Evolutionary conservation across 2,113 vertebrate genomes (phyloP).

Genomic region (Siniperca chuatsi): DNA sequence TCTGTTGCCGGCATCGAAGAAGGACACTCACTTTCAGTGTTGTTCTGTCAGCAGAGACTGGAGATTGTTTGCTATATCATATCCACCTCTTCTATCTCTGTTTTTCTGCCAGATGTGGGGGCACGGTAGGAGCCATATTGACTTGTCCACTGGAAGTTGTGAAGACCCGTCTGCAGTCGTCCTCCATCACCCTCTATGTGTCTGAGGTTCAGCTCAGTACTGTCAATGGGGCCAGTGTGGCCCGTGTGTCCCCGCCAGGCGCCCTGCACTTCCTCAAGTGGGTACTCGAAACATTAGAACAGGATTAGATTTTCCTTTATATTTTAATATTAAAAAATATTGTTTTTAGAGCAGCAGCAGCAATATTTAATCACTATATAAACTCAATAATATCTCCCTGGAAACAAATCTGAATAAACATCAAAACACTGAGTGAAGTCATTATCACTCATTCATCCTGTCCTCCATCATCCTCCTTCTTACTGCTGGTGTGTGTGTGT

Average conservation of each 20-base stretch:
- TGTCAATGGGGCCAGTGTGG: constrained; percentile 90
- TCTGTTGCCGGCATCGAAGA: background rate
- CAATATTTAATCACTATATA: background rate
- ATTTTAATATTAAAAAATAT: background rate
- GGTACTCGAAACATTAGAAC: constrained; percentile 55
- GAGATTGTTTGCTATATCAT: background rate
- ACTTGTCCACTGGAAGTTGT: constrained; percentile 99
- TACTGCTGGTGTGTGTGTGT: background rate
- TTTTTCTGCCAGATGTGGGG: constrained; percentile 90
- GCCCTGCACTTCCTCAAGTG: constrained; percentile 97
- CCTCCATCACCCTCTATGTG: constrained; percentile 93
- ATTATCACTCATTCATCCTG: too few species aligned
- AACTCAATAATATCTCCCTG: background rate
- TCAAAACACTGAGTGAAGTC: background rate
- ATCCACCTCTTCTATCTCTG: background rate
- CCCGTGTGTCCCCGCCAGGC: constrained; percentile 92
- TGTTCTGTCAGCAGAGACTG: background rate
- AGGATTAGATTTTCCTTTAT: background rate
- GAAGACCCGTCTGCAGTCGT: constrained; percentile 97
- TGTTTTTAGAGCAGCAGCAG: background rate
- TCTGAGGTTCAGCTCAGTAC: constrained; percentile 96
- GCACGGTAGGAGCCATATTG: constrained; percentile 97
- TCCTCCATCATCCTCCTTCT: background rate
- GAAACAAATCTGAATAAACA: background rate
- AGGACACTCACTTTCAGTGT: background rate